Evolutionary conservation across 1,140 invertebrate species (phyloP).

Genomic region (Wiebesia pumilae): DNA sequence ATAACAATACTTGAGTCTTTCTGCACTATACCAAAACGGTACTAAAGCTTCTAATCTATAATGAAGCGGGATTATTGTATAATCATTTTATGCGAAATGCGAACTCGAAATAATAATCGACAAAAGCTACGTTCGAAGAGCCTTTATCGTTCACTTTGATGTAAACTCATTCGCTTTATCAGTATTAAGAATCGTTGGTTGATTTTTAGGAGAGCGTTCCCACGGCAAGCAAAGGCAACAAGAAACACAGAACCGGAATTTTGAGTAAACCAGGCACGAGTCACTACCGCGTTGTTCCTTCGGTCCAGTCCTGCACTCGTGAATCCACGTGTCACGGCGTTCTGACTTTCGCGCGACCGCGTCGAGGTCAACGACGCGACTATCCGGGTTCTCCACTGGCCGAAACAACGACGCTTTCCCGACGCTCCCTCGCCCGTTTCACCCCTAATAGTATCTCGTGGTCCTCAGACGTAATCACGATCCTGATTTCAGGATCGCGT

Average conservation of each 20-base stretch:
- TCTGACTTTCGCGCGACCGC: background rate
- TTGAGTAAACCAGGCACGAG: background rate
- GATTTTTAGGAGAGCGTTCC: too few relatives aligned
- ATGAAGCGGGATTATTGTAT: background rate
- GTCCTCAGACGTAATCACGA: too few relatives aligned
- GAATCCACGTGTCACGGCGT: background rate
- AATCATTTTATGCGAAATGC: background rate
- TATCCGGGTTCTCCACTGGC: background rate
- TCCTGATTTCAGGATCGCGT: too few relatives aligned
- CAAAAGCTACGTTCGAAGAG: background rate
- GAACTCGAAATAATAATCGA: background rate
- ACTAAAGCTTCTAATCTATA: background rate
- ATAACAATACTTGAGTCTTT: background rate
- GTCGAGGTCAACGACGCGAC: background rate
- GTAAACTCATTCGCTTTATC: background rate
- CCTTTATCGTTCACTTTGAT: background rate
- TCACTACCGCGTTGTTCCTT: too few relatives aligned
- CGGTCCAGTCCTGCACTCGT: background rate
- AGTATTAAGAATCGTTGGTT: background rate
- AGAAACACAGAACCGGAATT: background rate
- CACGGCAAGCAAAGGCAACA: background rate
- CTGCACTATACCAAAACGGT: background rate
- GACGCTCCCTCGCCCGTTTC: background rate
- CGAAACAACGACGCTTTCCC: background rate
- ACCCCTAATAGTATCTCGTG: too few relatives aligned